Evolutionary conservation across 2,113 vertebrate species (phyloP).

Genomic region (Heterotilapia buettikoferi): DNA sequence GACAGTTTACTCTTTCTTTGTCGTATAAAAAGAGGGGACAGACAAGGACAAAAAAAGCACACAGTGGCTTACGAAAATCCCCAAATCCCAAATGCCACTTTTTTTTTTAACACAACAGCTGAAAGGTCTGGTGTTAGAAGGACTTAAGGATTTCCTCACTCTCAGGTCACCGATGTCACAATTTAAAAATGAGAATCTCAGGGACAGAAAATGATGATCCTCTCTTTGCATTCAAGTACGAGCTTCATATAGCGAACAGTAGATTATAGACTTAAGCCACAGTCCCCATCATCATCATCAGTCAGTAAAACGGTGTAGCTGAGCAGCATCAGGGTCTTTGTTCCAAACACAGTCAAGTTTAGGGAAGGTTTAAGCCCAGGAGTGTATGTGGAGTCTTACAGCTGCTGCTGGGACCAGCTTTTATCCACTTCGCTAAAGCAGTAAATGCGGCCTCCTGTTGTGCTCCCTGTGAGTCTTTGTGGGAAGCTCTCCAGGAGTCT

Average conservation of each 20-base stretch:
- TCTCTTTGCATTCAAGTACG: neutral
- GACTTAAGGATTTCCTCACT: slow-evolving; percentile 37
- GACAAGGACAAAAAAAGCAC: slow-evolving; percentile 9
- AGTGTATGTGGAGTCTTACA: neutral
- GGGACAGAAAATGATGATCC: neutral
- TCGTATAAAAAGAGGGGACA: slow-evolving; percentile 1
- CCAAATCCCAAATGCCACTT: slow-evolving; percentile 35
- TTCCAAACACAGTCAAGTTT: slow-evolving; percentile 30
- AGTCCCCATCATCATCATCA: neutral
- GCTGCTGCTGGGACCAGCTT: slow-evolving; percentile 1
- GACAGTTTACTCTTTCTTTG: slow-evolving; percentile 27
- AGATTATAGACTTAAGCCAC: neutral
- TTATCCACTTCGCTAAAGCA: slow-evolving; percentile 8
- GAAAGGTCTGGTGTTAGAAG: neutral
- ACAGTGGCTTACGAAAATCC: slow-evolving; percentile 37
- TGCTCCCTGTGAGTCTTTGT: slow-evolving; percentile 20
- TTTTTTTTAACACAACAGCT: neutral
- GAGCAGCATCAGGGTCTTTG: slow-evolving; percentile 6
- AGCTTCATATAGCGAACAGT: neutral
- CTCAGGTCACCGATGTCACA: slow-evolving; percentile 5
- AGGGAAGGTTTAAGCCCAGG: neutral
- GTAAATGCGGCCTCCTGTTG: slow-evolving; percentile 27
- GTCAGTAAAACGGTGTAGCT: neutral
- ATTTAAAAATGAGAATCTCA: slow-evolving; percentile 3
- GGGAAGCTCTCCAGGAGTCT: slow-evolving; percentile 45